Evolutionary conservation across 1,140 invertebrate species (phyloP).

Genomic region (Drosophila mojavensis): DNA sequence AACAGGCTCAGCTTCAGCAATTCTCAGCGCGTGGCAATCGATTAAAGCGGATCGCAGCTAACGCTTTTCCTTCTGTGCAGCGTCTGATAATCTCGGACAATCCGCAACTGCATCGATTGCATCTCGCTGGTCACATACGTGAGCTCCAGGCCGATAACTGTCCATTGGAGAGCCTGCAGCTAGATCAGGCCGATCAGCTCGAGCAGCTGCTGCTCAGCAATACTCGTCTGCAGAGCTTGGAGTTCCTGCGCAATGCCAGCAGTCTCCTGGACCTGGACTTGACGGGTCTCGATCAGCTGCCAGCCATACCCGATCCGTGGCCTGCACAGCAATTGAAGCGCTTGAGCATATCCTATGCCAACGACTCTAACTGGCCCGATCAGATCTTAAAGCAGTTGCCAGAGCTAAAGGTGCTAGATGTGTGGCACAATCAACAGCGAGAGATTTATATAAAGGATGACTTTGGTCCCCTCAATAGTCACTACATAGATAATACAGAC

Average conservation of each 20-base stretch:
- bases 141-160: constrained; percentile 53
- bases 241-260: constrained; percentile 51
- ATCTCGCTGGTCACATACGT: constrained; percentile 25
- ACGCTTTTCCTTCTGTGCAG: constrained; percentile 30
- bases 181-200: constrained; percentile 38
- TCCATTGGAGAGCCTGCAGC: constrained; percentile 24
- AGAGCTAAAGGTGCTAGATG: constrained; percentile 49
- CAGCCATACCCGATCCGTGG: constrained; percentile 38
- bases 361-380: constrained; percentile 24
- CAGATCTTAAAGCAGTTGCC: constrained; percentile 47
- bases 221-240: constrained; percentile 37
- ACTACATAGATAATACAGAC: constrained; percentile 35
- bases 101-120: constrained; percentile 23
- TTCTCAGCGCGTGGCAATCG: constrained; percentile 50
- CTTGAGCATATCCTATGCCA: constrained; percentile 51
- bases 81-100: constrained; percentile 49
- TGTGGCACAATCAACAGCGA: constrained; percentile 32
- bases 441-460: constrained; percentile 62
- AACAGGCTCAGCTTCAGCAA: constrained; percentile 27
- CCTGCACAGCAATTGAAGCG: constrained; percentile 43
- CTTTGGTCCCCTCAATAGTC: not conserved
- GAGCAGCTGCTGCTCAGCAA: constrained; percentile 53
- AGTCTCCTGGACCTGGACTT: constrained; percentile 58
- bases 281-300: constrained; percentile 44
- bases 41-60: constrained; percentile 32